Percentiles rank a stretch among this genome's conserved stretches.
These are phyloP conservation scores for Teleopsis dalmanni DNA, from an alignment of 1,140 invertebrate species.

Conservation along the genomic window DNA sequence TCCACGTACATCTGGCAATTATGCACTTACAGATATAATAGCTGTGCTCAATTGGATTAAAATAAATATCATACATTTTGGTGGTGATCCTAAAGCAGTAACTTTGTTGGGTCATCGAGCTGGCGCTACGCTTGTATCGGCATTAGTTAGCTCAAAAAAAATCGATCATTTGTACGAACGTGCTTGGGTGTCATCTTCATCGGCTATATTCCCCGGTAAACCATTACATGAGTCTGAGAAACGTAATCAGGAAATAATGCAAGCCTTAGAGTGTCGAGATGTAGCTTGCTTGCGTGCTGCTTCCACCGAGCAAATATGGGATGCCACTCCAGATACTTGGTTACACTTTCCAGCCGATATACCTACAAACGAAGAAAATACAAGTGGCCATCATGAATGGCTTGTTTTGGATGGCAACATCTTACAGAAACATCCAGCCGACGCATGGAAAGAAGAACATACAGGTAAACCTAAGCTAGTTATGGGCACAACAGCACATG, in stretches of 20 bases:
- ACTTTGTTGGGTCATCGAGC: conserved; percentile 74
- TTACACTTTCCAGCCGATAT: conserved; percentile 52
- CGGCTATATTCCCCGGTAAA: conserved; percentile 59
- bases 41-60: conserved; percentile 72
- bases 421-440: conserved; percentile 55
- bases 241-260: conserved; percentile 53
- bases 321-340: conserved; percentile 63
- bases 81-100: conserved; percentile 65
- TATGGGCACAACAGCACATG: conserved; percentile 65
- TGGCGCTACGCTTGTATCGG: conserved; percentile 68
- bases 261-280: conserved; percentile 45
- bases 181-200: conserved; percentile 67
- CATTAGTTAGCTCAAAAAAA: conserved; percentile 52
- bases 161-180: conserved; percentile 56
- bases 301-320: conserved; percentile 56
- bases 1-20: conserved; percentile 75
- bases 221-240: conserved; percentile 53
- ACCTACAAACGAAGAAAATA: conserved; percentile 51
- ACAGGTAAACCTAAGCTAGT: conserved; percentile 52
- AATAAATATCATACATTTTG: conserved; percentile 72
- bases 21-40: conserved; percentile 73
- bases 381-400: conserved; percentile 63
- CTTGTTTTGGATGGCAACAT: conserved; percentile 63
- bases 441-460: conserved; percentile 48
- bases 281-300: conserved; percentile 55